phyloP scores from a whole-genome alignment of 2,888 invertebrate genomes.

The Xanthostigma xanthostigma region DNA sequence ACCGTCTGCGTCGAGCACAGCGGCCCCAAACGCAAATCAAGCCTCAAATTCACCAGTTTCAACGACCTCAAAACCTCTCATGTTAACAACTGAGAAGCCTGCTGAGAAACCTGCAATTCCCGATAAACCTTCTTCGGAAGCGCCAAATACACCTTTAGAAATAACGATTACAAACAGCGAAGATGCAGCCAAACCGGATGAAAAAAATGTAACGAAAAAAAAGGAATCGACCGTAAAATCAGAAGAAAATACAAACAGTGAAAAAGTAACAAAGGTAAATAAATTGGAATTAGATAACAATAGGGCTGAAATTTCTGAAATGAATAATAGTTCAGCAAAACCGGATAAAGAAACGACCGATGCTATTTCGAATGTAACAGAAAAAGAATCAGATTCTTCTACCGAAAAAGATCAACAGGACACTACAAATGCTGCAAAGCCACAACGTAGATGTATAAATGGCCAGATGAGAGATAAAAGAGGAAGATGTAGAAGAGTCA shows the following conservation, averaged over 20 bases:
- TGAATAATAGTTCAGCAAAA: neutral
- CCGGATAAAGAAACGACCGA: neutral
- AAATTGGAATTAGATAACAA: slow-evolving; percentile 4
- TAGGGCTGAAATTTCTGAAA: slow-evolving; percentile 3
- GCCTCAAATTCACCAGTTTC: neutral
- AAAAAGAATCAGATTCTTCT: too few species aligned
- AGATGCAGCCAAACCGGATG: slow-evolving; percentile 3
- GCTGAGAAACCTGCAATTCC: too few species aligned
- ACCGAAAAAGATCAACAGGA: too few species aligned
- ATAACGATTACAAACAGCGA: slow-evolving; percentile 5
- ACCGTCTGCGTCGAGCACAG: slow-evolving; percentile 26
- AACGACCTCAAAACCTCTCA: slow-evolving; percentile 5
- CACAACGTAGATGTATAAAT: slow-evolving; percentile 18
- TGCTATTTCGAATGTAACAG: too few species aligned
- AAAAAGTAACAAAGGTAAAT: slow-evolving; percentile 3
- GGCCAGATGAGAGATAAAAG: slow-evolving; percentile 25
- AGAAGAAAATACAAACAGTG: slow-evolving; percentile 2
- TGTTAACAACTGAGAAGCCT: too few species aligned
- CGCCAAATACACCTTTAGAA: neutral
- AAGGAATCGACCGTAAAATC: neutral
- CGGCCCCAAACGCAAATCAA: slow-evolving; percentile 11
- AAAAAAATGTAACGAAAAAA: slow-evolving; percentile 2
- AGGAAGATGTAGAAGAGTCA: slow-evolving; percentile 25
- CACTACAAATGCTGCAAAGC: too few species aligned
- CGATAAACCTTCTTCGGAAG: slow-evolving; percentile 5